phyloP scores from a whole-genome alignment of 2,888 invertebrate genomes.

The Homarus gammarus region DNA sequence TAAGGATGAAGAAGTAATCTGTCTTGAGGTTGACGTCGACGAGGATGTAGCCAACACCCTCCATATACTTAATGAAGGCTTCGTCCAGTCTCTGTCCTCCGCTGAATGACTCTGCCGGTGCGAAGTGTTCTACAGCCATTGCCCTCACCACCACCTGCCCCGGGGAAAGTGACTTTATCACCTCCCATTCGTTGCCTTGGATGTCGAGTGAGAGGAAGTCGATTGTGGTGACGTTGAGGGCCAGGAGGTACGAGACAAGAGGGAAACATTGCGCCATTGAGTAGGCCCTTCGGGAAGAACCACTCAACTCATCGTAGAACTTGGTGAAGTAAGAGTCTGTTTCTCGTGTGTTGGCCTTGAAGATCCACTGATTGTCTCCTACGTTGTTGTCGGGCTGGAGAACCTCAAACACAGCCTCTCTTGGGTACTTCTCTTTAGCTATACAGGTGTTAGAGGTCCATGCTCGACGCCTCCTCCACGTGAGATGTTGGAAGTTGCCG shows the following conservation, averaged over 20 bases:
- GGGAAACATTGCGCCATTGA: constrained; percentile 57
- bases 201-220: constrained; percentile 62
- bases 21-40: constrained; percentile 12
- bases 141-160: constrained; percentile 29
- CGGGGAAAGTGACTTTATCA: constrained; percentile 13
- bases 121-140: constrained; percentile 46
- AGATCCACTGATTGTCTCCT: constrained; percentile 7
- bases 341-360: constrained; percentile 17
- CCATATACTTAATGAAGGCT: constrained; percentile 36
- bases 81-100: background rate
- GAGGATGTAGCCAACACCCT: background rate
- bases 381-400: background rate
- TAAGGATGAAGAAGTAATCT: constrained; percentile 41
- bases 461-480: constrained; percentile 80
- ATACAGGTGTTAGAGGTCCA: constrained; percentile 81
- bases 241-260: constrained; percentile 33
- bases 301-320: background rate
- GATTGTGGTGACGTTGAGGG: constrained; percentile 45
- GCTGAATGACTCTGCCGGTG: background rate
- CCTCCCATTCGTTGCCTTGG: constrained; percentile 47
- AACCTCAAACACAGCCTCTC: constrained; percentile 26
- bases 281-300: constrained; percentile 11
- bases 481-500: constrained; percentile 77
- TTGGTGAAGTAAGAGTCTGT: constrained; percentile 12
- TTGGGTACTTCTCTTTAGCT: constrained; percentile 79